Evolutionary conservation across 23 tunicate genomes (phyloP).

Genomic region (Trididemnum nubilum): DNA sequence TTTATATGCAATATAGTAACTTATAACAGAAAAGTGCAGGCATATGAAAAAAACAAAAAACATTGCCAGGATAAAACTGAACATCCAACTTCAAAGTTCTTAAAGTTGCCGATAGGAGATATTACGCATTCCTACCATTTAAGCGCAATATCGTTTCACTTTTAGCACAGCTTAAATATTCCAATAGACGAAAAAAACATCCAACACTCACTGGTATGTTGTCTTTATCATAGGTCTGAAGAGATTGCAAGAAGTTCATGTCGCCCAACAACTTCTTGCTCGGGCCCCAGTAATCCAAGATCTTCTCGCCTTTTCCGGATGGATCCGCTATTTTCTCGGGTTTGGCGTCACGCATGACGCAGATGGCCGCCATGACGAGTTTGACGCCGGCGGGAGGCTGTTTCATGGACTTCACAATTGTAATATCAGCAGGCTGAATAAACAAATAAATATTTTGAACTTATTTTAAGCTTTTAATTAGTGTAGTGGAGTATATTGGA

Average conservation of each 20-base stretch:
- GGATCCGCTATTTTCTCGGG: conserved; percentile 97
- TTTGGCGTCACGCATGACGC: conserved; percentile 95
- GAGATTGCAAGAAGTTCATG: conserved; percentile 78
- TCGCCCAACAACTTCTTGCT: conserved; percentile 91
- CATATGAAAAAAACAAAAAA: no score
- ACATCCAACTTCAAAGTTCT: no score
- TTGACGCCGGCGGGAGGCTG: conserved; percentile 97
- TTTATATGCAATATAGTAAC: no score
- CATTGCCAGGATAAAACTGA: no score
- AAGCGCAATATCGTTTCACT: no score
- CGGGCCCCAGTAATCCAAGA: conserved; percentile 99
- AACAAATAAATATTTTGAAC: not conserved
- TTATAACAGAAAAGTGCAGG: no score
- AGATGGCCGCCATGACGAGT: conserved; percentile 96
- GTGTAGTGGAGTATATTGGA: no score
- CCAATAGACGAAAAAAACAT: no score
- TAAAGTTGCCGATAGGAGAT: no score
- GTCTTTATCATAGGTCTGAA: conserved; percentile 93
- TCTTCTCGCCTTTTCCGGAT: conserved; percentile 86
- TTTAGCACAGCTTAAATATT: no score
- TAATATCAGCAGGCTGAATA: conserved; percentile 95
- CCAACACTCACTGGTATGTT: conserved; percentile 84
- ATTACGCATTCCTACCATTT: no score
- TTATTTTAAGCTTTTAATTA: no score
- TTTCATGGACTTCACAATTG: conserved; percentile 94